phyloP scores from a whole-genome alignment of 2,797 vertebrate genomes.

The Tangara arthus region DNA sequence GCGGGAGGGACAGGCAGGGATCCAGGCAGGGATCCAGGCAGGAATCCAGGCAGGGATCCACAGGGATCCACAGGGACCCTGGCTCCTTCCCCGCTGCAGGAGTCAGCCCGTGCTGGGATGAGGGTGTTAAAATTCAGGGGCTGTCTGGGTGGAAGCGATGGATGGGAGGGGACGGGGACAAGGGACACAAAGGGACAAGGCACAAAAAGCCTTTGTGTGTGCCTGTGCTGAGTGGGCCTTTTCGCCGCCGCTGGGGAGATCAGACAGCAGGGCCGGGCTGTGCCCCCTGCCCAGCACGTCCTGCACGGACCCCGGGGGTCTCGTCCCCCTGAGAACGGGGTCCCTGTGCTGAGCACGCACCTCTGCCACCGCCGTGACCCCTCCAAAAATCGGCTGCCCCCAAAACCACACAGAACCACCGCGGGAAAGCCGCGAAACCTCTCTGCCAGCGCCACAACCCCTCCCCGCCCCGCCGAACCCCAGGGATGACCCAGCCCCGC shows the following conservation, averaged over 20 bases:
- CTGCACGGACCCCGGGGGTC: neutral
- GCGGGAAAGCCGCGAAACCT: rapidly evolving
- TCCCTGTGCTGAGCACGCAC: rapidly evolving
- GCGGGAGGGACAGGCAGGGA: neutral
- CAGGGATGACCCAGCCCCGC: rapidly evolving
- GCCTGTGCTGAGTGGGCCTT: conserved; percentile 33
- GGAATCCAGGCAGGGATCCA: too few relatives aligned
- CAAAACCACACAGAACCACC: rapidly evolving
- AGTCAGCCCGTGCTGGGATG: neutral
- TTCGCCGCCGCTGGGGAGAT: neutral
- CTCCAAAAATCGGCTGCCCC: rapidly evolving
- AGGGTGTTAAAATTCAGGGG: conserved; percentile 15
- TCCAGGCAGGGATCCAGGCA: too few relatives aligned
- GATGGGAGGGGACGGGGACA: neutral
- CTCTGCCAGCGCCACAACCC: rapidly evolving
- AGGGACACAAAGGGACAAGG: conserved; percentile 40
- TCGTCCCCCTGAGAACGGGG: rapidly evolving
- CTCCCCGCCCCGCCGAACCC: rapidly evolving
- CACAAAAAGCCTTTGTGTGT: conserved; percentile 58
- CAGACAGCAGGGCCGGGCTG: neutral
- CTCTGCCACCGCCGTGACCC: rapidly evolving
- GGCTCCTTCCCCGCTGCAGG: too few relatives aligned
- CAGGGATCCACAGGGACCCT: too few relatives aligned
- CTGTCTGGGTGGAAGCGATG: neutral
- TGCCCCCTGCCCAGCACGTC: neutral